phyloP scores from a whole-genome alignment of 2,113 vertebrate genomes.

The Natator depressus region DNA sequence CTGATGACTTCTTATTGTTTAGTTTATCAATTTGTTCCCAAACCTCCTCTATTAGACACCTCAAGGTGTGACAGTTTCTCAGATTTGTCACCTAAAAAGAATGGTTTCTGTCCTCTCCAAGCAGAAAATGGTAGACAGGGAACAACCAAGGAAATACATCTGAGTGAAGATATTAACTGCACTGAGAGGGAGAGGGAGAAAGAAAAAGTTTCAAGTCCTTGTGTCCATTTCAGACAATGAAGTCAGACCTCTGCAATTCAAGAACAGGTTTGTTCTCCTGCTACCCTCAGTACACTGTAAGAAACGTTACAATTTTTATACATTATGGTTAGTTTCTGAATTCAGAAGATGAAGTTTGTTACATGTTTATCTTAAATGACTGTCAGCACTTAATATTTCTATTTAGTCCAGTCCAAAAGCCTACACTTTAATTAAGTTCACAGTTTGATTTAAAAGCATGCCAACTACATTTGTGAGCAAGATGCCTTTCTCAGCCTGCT shows the following conservation, averaged over 20 bases:
- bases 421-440: background rate
- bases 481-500: background rate
- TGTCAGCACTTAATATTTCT: background rate
- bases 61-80: background rate
- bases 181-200: background rate
- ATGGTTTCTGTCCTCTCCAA: background rate
- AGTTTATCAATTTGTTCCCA: background rate
- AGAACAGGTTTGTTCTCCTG: background rate
- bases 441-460: background rate
- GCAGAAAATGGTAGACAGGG: background rate
- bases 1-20: background rate
- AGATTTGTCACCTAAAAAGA: background rate
- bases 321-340: background rate
- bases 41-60: background rate
- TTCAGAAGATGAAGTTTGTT: background rate
- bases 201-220: rapidly evolving
- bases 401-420: background rate
- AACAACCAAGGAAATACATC: background rate
- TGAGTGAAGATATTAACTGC: background rate
- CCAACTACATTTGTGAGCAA: background rate
- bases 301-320: background rate
- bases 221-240: background rate
- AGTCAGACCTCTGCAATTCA: background rate
- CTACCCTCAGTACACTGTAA: background rate
- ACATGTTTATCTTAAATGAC: background rate